Evolutionary conservation across 1,140 invertebrate species (phyloP), one percentile per base, ranked within the genome.

Genomic region (Drosophila oshimai): DNA sequence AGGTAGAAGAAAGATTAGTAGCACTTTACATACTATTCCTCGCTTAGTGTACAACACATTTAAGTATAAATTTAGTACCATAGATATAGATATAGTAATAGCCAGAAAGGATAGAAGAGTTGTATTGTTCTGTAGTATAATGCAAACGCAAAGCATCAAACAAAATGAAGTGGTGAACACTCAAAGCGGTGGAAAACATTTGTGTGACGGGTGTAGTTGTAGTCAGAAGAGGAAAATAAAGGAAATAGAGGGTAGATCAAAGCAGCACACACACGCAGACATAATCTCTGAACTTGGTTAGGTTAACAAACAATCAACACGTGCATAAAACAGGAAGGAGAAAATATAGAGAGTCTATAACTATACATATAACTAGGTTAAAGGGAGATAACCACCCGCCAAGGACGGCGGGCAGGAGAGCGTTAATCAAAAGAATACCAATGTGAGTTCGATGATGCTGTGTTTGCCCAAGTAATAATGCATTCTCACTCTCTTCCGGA

Each of bases 401-500:
- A 70, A 45, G 71, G 70, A 31, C 71, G 68, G 50, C 53, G 62
- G 55, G 45, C 72, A 53, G 53, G 61, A 75, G 51, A 87, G 88
- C 84, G 89, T 90, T 90, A 90, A 90, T 90, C 86, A 90, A 90
- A 88, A 84, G 81, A 90, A 90, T 90, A 90, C 89, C 89, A 90
- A 90, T 90, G 89, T 90, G 89, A 90, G 79, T 86, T 90, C 89
- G 89, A 90, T 90, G 89, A 90, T 90, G 89, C 84, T 90, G 89
- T 89, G 83, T 90, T 90, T 90, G 89, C 86, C 89, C 89, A 89
- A 90, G 88, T 90, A 90, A 90, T 90, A 90, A 90, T 74, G 89
- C 88, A 90, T 90, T 90, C 88, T 90, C 89, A 90, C 89, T 90
- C 89, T 90, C 89, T 90, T 90, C 89, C 62, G 89, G 84, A 90